Evolutionary conservation across 92 coral and sea anemone genomes (phyloP), one percentile per base, ranked within the genome.

Genomic region (Meandrina meandrites): DNA sequence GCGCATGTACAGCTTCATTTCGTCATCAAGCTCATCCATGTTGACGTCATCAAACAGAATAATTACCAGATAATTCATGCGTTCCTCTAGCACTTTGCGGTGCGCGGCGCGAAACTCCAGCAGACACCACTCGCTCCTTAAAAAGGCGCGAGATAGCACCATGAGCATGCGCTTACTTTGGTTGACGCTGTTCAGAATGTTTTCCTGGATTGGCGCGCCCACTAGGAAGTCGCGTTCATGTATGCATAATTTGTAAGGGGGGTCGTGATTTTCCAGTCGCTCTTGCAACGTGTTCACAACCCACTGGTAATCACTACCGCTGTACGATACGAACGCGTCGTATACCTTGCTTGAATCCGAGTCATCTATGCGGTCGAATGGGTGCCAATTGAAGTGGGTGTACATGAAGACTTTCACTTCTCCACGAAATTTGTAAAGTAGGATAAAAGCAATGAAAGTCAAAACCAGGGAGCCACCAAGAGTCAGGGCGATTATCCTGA

Each of bases 71-170:
- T 92, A 94, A 81, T 90, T 91, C 14, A 76, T 88, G 57, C 91
- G 95, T 28, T 89, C 95, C 77, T 90, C 81, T 13, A 94, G 50
- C 30, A 90, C 95, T 50, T 84, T 90, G 5, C 86, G 95, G 27
- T 94, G 98, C 0, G 98, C 95, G 14, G 98, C 98, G 30, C 95
- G 92, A 60, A 94, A 94, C 75, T 94, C 98, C 79, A 88, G 17
- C 95, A 84, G 85, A 64, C 98, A 94, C 98, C 95, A 94, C 54
- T 94, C 98, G 81, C 95, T 94, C 72, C 53, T 79, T 35, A 93
- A n/a, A 58, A 94, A 94, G 82, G 79, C 69, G 24, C 80, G 91
- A 24, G 95, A 94, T 74, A 94, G 77, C 35, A 94, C 95, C 91
- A 94, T 90, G 53, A 94, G 87, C 93, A 91, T 94, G 50, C 98